These are phyloP conservation scores for Siniperca obscura DNA, from an alignment of 2,797 vertebrate species.

Conservation along the genomic window DNA sequence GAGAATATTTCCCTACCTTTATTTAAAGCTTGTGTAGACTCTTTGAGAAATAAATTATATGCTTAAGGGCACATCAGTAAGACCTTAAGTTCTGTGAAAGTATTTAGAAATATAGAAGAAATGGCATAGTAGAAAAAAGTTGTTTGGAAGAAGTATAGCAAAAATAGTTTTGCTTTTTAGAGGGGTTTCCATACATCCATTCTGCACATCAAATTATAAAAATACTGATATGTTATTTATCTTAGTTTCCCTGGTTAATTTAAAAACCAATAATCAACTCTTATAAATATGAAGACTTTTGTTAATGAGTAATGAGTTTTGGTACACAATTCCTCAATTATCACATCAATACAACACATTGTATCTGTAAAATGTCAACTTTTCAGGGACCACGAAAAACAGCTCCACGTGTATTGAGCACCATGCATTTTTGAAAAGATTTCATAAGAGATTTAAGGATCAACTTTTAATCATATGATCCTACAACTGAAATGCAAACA, in stretches of 20 bases:
- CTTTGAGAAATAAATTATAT: constrained; percentile 6
- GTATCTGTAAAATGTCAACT: not conserved
- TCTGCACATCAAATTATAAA: not conserved
- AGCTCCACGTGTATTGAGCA: not conserved
- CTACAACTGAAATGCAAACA: not conserved
- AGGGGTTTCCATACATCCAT: not conserved
- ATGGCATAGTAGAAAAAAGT: not conserved
- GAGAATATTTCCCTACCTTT: constrained; percentile 9
- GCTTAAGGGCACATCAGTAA: not conserved
- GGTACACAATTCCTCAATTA: not conserved
- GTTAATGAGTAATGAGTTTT: no score
- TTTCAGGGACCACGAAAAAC: not conserved
- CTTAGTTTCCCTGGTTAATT: not conserved
- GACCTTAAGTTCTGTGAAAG: not conserved
- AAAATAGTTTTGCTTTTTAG: not conserved
- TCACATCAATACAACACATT: not conserved
- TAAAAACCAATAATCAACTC: not conserved
- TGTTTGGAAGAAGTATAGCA: not conserved
- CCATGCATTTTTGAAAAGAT: constrained; percentile 21
- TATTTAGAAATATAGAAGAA: not conserved
- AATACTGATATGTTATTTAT: not conserved
- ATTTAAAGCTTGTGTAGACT: not conserved
- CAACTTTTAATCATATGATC: constrained; percentile 12
- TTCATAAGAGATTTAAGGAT: constrained; percentile 9
- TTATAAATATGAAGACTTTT: not conserved